Evolutionary conservation across 2,113 vertebrate species (phyloP).

Genomic region (Coracopsis vasa): DNA sequence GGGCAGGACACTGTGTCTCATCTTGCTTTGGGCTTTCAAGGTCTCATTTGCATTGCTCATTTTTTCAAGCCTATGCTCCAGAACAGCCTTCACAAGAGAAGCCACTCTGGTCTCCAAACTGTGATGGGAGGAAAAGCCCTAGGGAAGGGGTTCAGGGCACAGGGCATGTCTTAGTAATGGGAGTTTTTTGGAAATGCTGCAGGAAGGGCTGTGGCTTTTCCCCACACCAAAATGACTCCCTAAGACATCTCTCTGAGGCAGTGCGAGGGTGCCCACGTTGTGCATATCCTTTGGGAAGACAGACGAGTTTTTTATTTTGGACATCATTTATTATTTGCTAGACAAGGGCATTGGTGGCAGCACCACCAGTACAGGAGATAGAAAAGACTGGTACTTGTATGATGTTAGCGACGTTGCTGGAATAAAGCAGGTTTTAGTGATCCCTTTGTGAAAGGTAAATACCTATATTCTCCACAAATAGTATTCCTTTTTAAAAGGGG

Average conservation of each 20-base stretch:
- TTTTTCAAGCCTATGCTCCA: neutral
- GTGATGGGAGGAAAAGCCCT: neutral
- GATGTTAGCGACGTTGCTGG: neutral
- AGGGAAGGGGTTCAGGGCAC: neutral
- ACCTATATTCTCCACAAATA: neutral
- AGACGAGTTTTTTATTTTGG: neutral
- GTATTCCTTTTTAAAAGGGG: neutral
- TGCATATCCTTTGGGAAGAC: neutral
- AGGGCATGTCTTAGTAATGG: neutral
- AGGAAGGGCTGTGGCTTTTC: neutral
- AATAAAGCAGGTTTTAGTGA: neutral
- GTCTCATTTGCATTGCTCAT: rapidly evolving
- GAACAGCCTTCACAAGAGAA: neutral
- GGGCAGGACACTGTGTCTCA: neutral
- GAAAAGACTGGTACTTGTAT: neutral
- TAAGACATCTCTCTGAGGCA: neutral
- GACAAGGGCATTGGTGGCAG: neutral
- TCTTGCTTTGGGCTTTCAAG: neutral
- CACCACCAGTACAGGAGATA: neutral
- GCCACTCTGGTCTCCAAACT: rapidly evolving
- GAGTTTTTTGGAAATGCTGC: neutral
- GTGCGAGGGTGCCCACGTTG: rapidly evolving
- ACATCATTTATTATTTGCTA: neutral
- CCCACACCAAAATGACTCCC: neutral
- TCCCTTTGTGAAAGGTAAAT: neutral